These are phyloP conservation scores for Thalassaphorura encarpata DNA, from an alignment of 1,140 invertebrate genomes.

Conservation along the genomic window DNA sequence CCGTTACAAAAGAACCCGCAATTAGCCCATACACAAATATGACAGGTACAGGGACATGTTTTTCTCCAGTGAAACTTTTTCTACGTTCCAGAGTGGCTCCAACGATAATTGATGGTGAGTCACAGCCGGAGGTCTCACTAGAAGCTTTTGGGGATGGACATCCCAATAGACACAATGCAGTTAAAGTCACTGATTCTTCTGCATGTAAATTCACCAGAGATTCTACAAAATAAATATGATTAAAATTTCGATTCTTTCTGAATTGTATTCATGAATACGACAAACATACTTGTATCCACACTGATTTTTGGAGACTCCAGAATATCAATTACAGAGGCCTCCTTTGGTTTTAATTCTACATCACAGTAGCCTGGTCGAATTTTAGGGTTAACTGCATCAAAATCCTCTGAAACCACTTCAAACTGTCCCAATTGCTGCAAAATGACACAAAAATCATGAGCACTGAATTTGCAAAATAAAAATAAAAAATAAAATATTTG, in stretches of 20 bases:
- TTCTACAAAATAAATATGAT: neutral
- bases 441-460: neutral
- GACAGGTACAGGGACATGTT: neutral
- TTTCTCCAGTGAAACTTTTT: neutral
- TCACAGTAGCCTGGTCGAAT: constrained; percentile 8
- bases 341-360: constrained; percentile 23
- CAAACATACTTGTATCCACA: neutral
- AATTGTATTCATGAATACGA: neutral
- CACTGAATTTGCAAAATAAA: constrained; percentile 3
- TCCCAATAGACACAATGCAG: neutral
- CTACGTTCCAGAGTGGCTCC: neutral
- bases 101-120: constrained; percentile 1
- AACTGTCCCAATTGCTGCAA: neutral
- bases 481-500: neutral
- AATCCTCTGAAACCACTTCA: neutral
- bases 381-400: constrained; percentile 1
- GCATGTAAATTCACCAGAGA: neutral
- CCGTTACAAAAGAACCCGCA: too few relatives aligned
- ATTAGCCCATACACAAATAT: neutral
- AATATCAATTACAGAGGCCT: constrained; percentile 14
- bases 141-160: neutral
- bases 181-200: neutral
- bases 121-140: neutral
- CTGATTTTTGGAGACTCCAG: neutral
- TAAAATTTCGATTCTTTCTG: neutral